Evolutionary conservation across 2,888 invertebrate genomes (phyloP), one percentile per base, ranked within the genome.

Genomic region (Agrotis ipsilon): DNA sequence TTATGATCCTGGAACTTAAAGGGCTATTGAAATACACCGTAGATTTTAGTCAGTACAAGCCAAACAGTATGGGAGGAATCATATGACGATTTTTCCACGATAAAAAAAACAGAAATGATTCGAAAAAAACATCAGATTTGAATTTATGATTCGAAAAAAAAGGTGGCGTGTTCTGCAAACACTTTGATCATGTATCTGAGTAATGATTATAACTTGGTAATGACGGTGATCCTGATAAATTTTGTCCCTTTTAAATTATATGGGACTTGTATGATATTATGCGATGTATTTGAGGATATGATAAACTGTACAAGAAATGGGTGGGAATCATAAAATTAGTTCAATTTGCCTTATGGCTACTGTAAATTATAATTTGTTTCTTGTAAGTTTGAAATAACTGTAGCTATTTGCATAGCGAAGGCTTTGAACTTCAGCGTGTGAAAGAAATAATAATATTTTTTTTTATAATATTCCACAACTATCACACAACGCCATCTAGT

Each of bases 271-370:
- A 61, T 27, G n/a, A 45, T 43, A n/a, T 24, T 51, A 62, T 61
- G 16, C 46, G 27, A 66, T 67, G 46, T 67, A 46, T 68, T 79
- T 68, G 19, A 62, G 13, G 54, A 52, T 65, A 80, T 75, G 65
- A 14, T 80, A 59, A 68, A 63, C 46, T 49, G 64, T 59, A 81
- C 81, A 79, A 63, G 68, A 62, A 69, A 71, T 77, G 76, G 78
- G 83, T 72, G 73, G 75, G 75, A 69, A 72, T 68, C 64, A 57
- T 83, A 71, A 75, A 85, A 57, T 76, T 72, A 18, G 62, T 68
- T 69, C 51, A 43, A 59, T 64, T 58, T 57, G 45, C n/a, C 14
- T 45, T 32, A 43, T 13, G 61, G 51, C 45, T 45, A 46, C 4
- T 11, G 13, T 58, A 39, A 43, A 68, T 48, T 19, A 62, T 65